Conservation (phyloP, 2,888 invertebrate species). For the Cryptus armator region DNA sequence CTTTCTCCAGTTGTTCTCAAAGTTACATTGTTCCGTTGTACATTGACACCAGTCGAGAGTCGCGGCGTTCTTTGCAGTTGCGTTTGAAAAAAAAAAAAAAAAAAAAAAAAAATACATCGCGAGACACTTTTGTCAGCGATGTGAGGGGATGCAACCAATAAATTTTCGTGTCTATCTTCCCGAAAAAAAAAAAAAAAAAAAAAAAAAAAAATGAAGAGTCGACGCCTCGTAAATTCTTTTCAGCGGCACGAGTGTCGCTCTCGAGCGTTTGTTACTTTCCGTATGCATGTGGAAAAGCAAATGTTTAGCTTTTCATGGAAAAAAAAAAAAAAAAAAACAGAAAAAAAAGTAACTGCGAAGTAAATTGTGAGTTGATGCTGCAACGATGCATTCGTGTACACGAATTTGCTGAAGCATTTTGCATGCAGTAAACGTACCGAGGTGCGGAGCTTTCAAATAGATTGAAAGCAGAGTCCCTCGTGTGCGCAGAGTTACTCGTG, state of each 20-base stretch:
- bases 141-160: neutral
- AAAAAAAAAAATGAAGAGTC: neutral
- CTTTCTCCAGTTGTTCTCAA: neutral
- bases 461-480: conserved; percentile 15
- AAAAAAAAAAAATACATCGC: neutral
- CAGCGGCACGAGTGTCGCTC: conserved; percentile 3
- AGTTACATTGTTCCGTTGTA: neutral
- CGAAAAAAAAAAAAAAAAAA: neutral
- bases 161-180: neutral
- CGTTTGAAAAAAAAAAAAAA: neutral
- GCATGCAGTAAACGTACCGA: neutral
- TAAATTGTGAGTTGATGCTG: neutral
- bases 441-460: conserved; percentile 15
- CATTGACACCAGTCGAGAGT: conserved; percentile 22
- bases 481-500: neutral
- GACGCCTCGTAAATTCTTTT: conserved; percentile 33
- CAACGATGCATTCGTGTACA: neutral
- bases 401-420: conserved; percentile 7
- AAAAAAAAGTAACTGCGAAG: neutral
- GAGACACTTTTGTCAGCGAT: conserved; percentile 4
- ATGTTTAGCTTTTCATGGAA: neutral
- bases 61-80: conserved; percentile 3
- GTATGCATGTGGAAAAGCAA: neutral
- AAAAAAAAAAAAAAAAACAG: neutral
- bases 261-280: neutral